Percentiles rank a stretch among this genome's conserved stretches.
These are phyloP conservation scores for Cheilosia vulpina DNA, from an alignment of 2,888 invertebrate genomes.

Conservation along the genomic window DNA sequence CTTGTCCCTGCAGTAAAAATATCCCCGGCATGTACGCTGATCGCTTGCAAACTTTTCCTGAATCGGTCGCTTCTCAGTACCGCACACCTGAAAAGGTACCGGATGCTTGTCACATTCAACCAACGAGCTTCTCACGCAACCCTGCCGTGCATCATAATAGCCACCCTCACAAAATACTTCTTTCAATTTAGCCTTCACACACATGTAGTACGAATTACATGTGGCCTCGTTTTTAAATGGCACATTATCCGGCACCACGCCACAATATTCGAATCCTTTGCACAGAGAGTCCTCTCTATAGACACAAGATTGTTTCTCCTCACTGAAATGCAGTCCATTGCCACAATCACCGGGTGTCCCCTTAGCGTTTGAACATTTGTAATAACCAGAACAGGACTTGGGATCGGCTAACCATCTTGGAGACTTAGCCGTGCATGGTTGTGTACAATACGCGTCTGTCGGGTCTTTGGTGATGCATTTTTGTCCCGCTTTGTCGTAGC, in stretches of 20 bases:
- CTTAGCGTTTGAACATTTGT: conserved; percentile 71
- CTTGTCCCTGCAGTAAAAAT: conserved; percentile 78
- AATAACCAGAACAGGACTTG: conserved; percentile 79
- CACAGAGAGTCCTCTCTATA: conserved; percentile 76
- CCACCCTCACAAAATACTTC: conserved; percentile 61
- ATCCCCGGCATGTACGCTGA: conserved; percentile 79
- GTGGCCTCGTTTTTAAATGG: conserved; percentile 77
- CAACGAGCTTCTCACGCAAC: conserved; percentile 76
- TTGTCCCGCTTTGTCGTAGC: conserved; percentile 31
- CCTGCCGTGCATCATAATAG: conserved; percentile 76
- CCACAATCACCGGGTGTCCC: conserved; percentile 75
- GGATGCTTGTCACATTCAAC: conserved; percentile 78
- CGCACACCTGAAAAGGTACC: conserved; percentile 78
- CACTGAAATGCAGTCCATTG: conserved; percentile 75
- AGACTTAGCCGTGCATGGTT: conserved; percentile 75
- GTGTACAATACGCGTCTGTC: conserved; percentile 77
- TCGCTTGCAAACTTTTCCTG: conserved; percentile 78
- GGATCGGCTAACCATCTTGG: conserved; percentile 76
- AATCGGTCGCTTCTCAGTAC: conserved; percentile 78
- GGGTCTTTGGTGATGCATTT: conserved; percentile 49
- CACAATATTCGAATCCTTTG: conserved; percentile 77
- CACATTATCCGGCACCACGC: conserved; percentile 75
- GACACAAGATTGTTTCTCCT: conserved; percentile 70
- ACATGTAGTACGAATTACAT: conserved; percentile 78
- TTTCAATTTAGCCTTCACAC: conserved; percentile 44